A percentile compares a stretch with the other conserved stretches of the same genome.
phyloP scores from a whole-genome alignment of 2,113 vertebrate genomes.

The Microcebus ravelobensis region DNA sequence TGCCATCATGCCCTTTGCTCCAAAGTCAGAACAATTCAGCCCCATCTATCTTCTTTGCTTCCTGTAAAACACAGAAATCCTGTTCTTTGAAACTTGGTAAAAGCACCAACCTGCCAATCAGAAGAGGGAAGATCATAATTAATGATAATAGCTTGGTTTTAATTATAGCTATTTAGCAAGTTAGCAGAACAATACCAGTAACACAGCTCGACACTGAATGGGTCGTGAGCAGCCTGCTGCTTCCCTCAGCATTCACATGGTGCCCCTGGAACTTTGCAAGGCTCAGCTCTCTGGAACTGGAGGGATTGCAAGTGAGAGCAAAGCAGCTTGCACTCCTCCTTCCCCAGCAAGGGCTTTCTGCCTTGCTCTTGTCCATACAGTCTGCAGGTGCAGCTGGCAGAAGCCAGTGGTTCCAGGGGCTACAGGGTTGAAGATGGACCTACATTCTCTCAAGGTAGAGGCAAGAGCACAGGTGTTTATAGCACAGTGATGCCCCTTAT shows the following conservation, averaged over 20 bases:
- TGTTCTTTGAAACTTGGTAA: conserved; percentile 68
- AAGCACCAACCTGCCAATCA: conserved; percentile 74
- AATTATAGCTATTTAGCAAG: conserved; percentile 81
- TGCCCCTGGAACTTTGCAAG: conserved; percentile 60
- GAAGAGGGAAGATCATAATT: conserved; percentile 75
- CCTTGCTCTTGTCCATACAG: background rate
- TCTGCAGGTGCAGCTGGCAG: background rate
- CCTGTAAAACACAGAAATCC: conserved; percentile 35
- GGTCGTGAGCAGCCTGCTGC: conserved; percentile 48
- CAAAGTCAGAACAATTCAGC: conserved; percentile 26
- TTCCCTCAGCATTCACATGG: conserved; percentile 19
- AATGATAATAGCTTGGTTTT: conserved; percentile 78
- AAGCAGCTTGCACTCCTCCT: background rate
- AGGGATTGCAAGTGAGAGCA: background rate
- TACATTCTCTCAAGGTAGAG: background rate
- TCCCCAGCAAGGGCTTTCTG: background rate
- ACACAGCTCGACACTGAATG: conserved; percentile 48
- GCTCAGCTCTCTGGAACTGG: background rate
- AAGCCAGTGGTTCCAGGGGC: background rate
- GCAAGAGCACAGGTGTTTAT: background rate
- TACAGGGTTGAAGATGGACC: background rate
- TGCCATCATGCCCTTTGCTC: background rate
- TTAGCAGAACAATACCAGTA: conserved; percentile 80
- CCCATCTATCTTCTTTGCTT: conserved; percentile 12
- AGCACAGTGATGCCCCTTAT: background rate